Evolutionary conservation across 2,888 invertebrate genomes (phyloP), one percentile per base, ranked within the genome.

Genomic region (Lymantria monacha): DNA sequence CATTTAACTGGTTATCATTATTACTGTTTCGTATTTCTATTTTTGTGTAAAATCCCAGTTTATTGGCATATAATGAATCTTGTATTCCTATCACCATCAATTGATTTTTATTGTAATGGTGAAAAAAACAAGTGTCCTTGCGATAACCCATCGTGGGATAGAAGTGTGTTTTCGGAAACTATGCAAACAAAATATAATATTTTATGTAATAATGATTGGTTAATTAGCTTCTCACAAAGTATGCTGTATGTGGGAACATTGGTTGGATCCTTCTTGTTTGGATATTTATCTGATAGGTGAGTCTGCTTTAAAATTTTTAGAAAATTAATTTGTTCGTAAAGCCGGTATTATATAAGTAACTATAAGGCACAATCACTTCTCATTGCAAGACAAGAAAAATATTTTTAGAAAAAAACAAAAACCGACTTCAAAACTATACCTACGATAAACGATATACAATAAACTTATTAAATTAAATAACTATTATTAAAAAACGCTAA

Each of bases 41-140:
- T 86, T 49, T 3, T 72, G 0, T 70, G 77, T 30, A 83, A 85
- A 53, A 42, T 80, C 11, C 83, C 84, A 1, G 45, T 79, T 30
- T 80, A 80, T 31, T 87, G 87, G 87, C 87, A 87, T 50, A 61
- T 85, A 0, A 53, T 87, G 0, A 84, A 74, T 53, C 47, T 87
- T 7, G 69, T 88, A 52, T 86, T 87, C 36, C 50, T 87, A 0
- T 73, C 83, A 0, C 88, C 87, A 7, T 83, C 83, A 0, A 80
- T 86, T 69, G 63, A 74, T 3, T 87, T 65, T 40, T 57, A 57
- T 13, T 88, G 87, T 49, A 55, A 55, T 7, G 55, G 57, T 42
- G 41, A 48, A 3, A 70, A 51, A 46, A 70, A 73, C 48, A 14
- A 36, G 0, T 88, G 87, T 48, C 87, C 87, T 0, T 87, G 87